Conservation (phyloP, 2,888 invertebrate species). For the Anorthoa munda region DNA sequence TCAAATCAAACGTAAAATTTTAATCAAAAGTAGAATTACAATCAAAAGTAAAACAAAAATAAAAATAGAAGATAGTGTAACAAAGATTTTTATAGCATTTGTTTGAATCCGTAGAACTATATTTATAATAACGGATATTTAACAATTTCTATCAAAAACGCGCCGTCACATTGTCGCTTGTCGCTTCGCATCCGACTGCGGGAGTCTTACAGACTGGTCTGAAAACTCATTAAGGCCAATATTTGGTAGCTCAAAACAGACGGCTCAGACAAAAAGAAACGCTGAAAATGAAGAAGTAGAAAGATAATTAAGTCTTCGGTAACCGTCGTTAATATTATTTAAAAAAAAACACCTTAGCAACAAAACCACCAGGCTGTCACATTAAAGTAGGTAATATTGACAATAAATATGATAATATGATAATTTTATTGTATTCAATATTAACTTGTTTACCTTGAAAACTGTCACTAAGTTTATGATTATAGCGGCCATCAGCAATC, state of each 20-base stretch:
- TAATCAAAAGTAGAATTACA: too few species aligned
- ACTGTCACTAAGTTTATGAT: conserved; percentile 24
- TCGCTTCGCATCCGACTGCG: not conserved
- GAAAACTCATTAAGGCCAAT: not conserved
- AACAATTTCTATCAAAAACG: too few species aligned
- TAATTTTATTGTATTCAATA: conserved; percentile 30
- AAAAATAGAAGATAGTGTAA: not conserved
- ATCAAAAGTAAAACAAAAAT: too few species aligned
- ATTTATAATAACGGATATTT: not conserved
- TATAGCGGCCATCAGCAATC: conserved; percentile 7
- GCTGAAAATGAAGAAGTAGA: not conserved
- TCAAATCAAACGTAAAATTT: too few species aligned
- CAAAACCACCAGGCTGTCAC: not conserved
- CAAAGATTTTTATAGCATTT: not conserved
- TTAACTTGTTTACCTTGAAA: conserved; percentile 50
- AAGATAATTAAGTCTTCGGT: not conserved
- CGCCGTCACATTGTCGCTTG: not conserved
- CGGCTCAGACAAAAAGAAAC: not conserved
- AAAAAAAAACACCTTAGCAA: conserved; percentile 21
- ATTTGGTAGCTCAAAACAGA: not conserved
- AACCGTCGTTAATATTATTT: not conserved
- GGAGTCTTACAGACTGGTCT: not conserved
- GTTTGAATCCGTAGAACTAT: not conserved
- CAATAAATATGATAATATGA: conserved; percentile 37
- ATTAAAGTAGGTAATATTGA: conserved; percentile 7